These are phyloP conservation scores for Drosophila flavopinicola DNA, from an alignment of 2,888 invertebrate species.

Conservation along the genomic window DNA sequence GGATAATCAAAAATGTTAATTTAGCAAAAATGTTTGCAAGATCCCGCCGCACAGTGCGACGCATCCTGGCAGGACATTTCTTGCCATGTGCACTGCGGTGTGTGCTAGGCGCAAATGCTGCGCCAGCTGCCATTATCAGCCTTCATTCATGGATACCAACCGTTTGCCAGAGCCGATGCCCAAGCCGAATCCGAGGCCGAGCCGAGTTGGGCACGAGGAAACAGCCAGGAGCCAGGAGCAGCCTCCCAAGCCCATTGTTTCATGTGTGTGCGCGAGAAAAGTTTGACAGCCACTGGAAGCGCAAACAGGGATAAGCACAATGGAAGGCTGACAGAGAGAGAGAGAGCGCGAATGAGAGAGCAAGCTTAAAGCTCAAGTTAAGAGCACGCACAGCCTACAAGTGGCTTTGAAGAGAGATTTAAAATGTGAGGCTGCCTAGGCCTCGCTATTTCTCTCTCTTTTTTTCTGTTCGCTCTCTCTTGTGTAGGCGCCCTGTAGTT, in stretches of 20 bases:
- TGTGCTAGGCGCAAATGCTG: slow-evolving; percentile 58
- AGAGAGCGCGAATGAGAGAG: not conserved
- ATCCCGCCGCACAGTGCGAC: slow-evolving; percentile 38
- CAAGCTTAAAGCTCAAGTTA: slow-evolving; percentile 58
- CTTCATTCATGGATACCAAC: slow-evolving; percentile 79
- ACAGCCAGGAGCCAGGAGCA: slow-evolving; percentile 26
- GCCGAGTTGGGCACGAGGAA: slow-evolving; percentile 26
- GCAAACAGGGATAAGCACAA: slow-evolving; percentile 72
- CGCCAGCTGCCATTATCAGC: slow-evolving; percentile 63
- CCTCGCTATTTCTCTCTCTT: slow-evolving; percentile 39
- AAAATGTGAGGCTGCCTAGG: not conserved
- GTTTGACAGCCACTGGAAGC: slow-evolving; percentile 70
- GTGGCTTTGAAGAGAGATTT: slow-evolving; percentile 52
- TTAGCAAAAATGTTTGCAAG: slow-evolving; percentile 53
- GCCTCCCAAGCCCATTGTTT: slow-evolving; percentile 50
- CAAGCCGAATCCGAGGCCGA: slow-evolving; percentile 1
- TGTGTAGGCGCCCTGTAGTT: slow-evolving; percentile 67
- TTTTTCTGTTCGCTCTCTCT: not conserved
- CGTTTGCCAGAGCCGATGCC: slow-evolving; percentile 23
- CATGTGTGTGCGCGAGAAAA: slow-evolving; percentile 47
- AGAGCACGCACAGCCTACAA: slow-evolving; percentile 60
- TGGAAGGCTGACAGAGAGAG: slow-evolving; percentile 47
- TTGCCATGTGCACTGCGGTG: slow-evolving; percentile 53
- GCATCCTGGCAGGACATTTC: slow-evolving; percentile 30
- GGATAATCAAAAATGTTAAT: slow-evolving; percentile 76